Conservation (phyloP, 1,140 invertebrate species). For the Lasioglossum baleicum region DNA sequence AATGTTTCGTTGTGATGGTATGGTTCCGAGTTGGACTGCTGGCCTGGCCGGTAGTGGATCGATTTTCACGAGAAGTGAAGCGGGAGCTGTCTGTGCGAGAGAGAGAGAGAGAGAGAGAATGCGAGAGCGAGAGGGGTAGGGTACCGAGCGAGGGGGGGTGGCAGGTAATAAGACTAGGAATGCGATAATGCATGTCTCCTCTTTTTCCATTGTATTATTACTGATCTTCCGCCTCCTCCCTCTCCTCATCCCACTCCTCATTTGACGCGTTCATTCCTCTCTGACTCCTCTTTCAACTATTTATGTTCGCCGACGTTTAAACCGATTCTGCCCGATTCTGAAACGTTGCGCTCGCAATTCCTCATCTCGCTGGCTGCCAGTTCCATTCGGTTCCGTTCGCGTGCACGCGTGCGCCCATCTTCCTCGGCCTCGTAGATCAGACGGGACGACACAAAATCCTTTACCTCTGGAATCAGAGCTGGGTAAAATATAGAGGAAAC, state of each 20-base stretch:
- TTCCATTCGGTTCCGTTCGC: neutral
- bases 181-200: neutral
- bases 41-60: conserved; percentile 58
- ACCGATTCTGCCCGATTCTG: neutral
- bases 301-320: neutral
- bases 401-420: neutral
- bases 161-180: conserved; percentile 37
- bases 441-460: conserved; percentile 9
- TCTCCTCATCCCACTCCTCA: neutral
- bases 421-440: neutral
- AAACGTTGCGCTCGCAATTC: neutral
- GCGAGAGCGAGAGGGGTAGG: neutral
- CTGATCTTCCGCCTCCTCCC: neutral
- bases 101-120: conserved; percentile 14
- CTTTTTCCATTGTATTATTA: conserved; percentile 11
- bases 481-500: too few species aligned
- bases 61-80: conserved; percentile 52
- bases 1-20: conserved; percentile 23
- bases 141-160: conserved; percentile 1
- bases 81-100: conserved; percentile 21
- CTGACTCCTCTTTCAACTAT: neutral
- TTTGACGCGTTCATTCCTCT: neutral
- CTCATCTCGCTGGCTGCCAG: too few species aligned
- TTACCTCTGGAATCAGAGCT: neutral
- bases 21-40: conserved; percentile 40